Conservation (phyloP, 2,888 invertebrate species). For the Synanthedon myopaeformis region DNA sequence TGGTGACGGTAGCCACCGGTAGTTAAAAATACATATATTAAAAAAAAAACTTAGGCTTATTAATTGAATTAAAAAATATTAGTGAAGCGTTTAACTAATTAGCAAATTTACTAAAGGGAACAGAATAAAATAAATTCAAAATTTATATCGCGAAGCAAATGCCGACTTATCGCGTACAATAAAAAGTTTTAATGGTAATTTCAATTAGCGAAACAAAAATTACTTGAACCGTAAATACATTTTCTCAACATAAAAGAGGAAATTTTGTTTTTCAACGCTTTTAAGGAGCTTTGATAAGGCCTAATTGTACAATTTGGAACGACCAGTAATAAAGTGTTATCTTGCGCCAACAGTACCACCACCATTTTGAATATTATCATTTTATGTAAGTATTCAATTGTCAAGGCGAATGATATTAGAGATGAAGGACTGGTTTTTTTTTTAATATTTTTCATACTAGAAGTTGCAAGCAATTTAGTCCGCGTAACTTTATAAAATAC, state of each 20-base stretch:
- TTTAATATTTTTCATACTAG: too few species aligned
- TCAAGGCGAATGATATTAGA: not conserved
- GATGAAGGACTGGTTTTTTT: not conserved
- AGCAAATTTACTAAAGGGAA: too few species aligned
- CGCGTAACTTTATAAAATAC: too few species aligned
- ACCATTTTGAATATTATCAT: slow-evolving; percentile 29
- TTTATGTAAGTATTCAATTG: slow-evolving; percentile 15
- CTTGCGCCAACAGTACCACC: slow-evolving; percentile 16
- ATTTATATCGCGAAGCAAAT: not conserved
- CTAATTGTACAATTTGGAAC: slow-evolving; percentile 17
- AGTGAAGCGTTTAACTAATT: too few species aligned
- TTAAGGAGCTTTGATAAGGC: slow-evolving; percentile 12
- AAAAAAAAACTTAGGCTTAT: too few species aligned
- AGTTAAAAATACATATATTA: too few species aligned
- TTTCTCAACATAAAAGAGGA: slow-evolving; percentile 7
- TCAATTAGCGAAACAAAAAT: slow-evolving; percentile 14
- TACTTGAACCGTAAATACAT: slow-evolving; percentile 19
- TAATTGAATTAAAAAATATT: too few species aligned
- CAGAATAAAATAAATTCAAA: too few species aligned
- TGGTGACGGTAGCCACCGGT: too few species aligned
- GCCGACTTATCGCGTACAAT: not conserved
- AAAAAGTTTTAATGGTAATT: slow-evolving; percentile 23
- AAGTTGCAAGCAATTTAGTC: too few species aligned
- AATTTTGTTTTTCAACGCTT: slow-evolving; percentile 18
- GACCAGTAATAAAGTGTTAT: slow-evolving; percentile 25